These are phyloP conservation scores for Orientallactaga sibirica DNA, from an alignment of 2,797 vertebrate species.

Conservation along the genomic window DNA sequence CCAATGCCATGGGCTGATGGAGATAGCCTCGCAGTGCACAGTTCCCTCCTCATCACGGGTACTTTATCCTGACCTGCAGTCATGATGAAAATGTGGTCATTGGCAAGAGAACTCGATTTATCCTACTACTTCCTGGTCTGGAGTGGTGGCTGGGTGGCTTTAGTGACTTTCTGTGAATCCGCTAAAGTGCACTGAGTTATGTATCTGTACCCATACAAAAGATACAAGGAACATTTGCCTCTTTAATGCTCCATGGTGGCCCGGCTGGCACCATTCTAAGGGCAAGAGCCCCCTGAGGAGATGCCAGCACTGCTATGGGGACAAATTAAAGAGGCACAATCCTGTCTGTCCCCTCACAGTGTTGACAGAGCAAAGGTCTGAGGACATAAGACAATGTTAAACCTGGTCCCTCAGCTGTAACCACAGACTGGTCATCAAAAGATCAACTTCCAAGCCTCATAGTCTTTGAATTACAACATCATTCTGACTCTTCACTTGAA, in stretches of 20 bases:
- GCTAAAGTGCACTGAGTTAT: background rate
- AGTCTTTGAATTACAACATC: background rate
- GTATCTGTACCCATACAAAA: conserved; percentile 26
- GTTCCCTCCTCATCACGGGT: conserved; percentile 66
- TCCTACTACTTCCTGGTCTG: conserved; percentile 68
- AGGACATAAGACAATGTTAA: too few species aligned
- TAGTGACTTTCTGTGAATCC: conserved; percentile 11
- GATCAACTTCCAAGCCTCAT: background rate
- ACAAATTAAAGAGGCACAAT: background rate
- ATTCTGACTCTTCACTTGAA: background rate
- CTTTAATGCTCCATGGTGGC: conserved; percentile 26
- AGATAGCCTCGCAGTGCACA: conserved; percentile 53
- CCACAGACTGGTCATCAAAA: background rate
- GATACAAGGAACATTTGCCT: conserved; percentile 19
- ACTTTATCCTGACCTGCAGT: conserved; percentile 68
- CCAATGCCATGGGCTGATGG: background rate
- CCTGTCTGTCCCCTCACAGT: background rate
- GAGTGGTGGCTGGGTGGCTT: conserved; percentile 43
- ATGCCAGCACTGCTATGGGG: background rate
- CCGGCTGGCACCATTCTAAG: background rate
- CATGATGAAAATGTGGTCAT: conserved; percentile 75
- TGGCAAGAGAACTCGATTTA: conserved; percentile 49
- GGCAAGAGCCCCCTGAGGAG: background rate
- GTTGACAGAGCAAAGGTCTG: background rate
- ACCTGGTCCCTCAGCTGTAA: background rate